Base-by-base conservation (phyloP, 2,113 vertebrate genomes). In the Ammodytes dubius region DNA sequence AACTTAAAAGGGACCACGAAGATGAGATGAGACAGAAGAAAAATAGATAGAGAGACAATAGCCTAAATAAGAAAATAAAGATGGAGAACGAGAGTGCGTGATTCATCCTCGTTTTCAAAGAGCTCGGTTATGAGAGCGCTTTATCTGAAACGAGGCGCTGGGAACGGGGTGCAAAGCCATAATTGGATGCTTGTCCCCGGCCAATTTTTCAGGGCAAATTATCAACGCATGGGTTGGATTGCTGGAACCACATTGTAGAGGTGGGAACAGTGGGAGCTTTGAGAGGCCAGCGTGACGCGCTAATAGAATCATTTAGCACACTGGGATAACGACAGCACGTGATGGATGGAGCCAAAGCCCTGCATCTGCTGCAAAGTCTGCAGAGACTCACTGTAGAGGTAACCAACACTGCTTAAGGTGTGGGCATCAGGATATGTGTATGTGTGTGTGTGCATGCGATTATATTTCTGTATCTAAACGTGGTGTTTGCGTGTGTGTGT, bases 301-400 rank as follows among this genome's bases (percentile, higher is more conserved):
- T 93, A 92, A 94, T 86, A 89, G 82, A 94, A 92, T 92, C 83
- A 90, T 85, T 93, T 88, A 90, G 91, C 81, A 77, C 70, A 66
- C 84, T 80, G 74, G 87, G 74, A 81, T 82, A 83, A 87, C 77
- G 88, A 88, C 86, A 86, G 87, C 75, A 80, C 81, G 88, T 91
- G 91, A 94, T 91, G 83, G 92, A 93, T 91, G 83, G 63, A 86
- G 83, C 70, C 15, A 59, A 65, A 59, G 53, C 67, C 46, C 19
- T 43, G 74, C 84, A 81, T 83, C 81, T 82, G 83, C 78, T 72
- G 58, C 80, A 63, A 81, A 66, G 17, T 79, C 79, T n/a, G 53
- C 61, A n/a, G n/a, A n/a, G 81, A 73, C 65, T 65, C 83, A 74
- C 39, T 50, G 79, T 46, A 45, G 74, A 75, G 42, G 66, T 53